Percentiles rank a stretch among this genome's conserved stretches.
These are phyloP conservation scores for Tenodera sinensis DNA, from an alignment of 2,888 invertebrate species.

Conservation along the genomic window DNA sequence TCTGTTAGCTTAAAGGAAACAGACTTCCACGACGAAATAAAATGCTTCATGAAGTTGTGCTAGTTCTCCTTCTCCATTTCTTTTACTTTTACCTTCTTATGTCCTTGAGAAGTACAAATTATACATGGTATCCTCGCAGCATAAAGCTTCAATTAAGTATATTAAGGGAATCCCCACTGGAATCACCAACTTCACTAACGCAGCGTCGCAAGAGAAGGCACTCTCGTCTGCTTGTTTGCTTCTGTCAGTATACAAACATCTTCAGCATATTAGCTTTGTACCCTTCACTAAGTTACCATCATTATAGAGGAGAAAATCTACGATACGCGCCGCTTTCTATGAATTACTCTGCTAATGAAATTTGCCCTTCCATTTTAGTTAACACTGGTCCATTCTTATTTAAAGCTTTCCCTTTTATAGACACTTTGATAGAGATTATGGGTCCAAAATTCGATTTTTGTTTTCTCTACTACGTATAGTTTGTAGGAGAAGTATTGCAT, in stretches of 20 bases:
- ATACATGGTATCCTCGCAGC: not conserved
- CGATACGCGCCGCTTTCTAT: not conserved
- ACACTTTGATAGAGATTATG: too few species aligned
- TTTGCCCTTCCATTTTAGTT: too few species aligned
- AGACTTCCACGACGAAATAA: too few species aligned
- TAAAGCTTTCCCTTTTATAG: too few species aligned
- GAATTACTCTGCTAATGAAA: not conserved
- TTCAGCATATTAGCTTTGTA: not conserved
- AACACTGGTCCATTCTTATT: too few species aligned
- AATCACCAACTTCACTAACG: not conserved
- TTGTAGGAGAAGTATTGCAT: too few species aligned
- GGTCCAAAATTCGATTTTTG: too few species aligned
- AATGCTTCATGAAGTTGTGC: not conserved
- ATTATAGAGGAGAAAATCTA: not conserved
- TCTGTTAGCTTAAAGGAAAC: too few species aligned
- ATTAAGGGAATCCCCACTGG: not conserved
- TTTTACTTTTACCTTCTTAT: not conserved
- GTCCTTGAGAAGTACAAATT: not conserved
- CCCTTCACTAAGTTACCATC: not conserved
- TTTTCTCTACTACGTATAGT: too few species aligned
- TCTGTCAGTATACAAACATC: not conserved
- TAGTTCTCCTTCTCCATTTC: not conserved
- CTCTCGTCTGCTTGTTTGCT: not conserved
- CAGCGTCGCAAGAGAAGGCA: not conserved
- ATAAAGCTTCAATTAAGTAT: not conserved